phyloP scores from a whole-genome alignment of 2,888 invertebrate species.

The Diaprepes abbreviatus region DNA sequence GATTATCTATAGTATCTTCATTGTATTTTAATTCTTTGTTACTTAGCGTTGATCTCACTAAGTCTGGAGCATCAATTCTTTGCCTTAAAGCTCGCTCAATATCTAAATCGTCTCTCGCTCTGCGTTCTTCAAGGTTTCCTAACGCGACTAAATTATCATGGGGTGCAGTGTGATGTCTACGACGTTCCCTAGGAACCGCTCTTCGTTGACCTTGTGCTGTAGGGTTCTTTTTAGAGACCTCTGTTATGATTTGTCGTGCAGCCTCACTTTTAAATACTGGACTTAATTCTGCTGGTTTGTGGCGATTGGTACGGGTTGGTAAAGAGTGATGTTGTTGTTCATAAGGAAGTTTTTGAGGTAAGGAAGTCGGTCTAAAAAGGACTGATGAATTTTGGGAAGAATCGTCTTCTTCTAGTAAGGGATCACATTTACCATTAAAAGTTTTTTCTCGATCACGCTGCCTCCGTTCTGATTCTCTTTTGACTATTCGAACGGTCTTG shows the following conservation, averaged over 20 bases:
- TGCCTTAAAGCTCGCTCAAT: conserved; percentile 88
- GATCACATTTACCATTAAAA: conserved; percentile 63
- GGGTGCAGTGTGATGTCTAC: conserved; percentile 90
- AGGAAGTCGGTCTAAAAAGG: conserved; percentile 57
- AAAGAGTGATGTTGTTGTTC: conserved; percentile 56
- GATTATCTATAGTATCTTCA: conserved; percentile 87
- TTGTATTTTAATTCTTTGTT: conserved; percentile 78
- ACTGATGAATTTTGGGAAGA: conserved; percentile 61
- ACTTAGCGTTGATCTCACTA: conserved; percentile 85
- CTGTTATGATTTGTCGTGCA: conserved; percentile 87
- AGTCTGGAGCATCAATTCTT: conserved; percentile 85
- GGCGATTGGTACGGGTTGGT: conserved; percentile 53
- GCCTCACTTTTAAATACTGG: conserved; percentile 90
- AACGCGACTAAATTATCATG: conserved; percentile 67
- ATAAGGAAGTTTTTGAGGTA: conserved; percentile 49
- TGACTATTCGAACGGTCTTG: conserved; percentile 94
- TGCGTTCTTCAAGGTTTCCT: conserved; percentile 63
- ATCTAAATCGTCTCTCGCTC: conserved; percentile 87
- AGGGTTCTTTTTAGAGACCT: conserved; percentile 72
- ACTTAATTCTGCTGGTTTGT: conserved; percentile 74
- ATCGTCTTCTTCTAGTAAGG: conserved; percentile 66
- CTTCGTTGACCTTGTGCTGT: conserved; percentile 69
- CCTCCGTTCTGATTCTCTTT: conserved; percentile 89
- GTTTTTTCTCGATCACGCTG: conserved; percentile 84
- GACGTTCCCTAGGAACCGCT: conserved; percentile 84